Evolutionary conservation across 2,113 vertebrate genomes (phyloP), one percentile per base, ranked within the genome.

Genomic region (Artemisiospiza belli): DNA sequence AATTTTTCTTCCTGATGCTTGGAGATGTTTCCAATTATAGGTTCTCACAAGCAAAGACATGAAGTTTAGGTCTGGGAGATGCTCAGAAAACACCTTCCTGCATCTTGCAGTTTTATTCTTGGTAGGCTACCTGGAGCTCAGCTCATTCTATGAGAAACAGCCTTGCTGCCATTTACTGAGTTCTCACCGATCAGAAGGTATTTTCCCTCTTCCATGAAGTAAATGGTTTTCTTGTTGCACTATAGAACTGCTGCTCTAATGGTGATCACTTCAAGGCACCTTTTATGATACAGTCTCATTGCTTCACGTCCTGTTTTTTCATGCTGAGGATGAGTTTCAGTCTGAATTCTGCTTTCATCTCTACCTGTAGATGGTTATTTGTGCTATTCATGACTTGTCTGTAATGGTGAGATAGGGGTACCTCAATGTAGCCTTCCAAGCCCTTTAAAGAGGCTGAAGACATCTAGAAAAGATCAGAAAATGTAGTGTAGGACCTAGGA

Each of bases 1-100:
- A 76, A 33, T 43, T 91, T 93, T 95, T 86, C 72, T 61, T 95
- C 68, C n/a, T 0, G 2, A 37, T 2, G 1, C 23, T 85, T 89
- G 70, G 63, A 87, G 83, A 59, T 90, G 80, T 96, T 97, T 95
- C 91, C 68, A 85, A 23, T 95, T 92, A 88, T 33, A 93, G 78
- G 72, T 92, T 88, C 90, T 97, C 75, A 35, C 52, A 84, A 89
- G 94, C 21, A 80, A 85, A 95, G 47, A 57, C 52, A 61, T 62
- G 59, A 85, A 70, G 52, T 57, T 97, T 72, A 94, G 78, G 52
- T 46, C 73, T 92, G 80, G 79, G 82, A 95, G 94, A 87, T 75
- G 83, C 61, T 95, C 83, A 80, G 90, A 93, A 95, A 94, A 90
- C 79, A 85, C 67, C 73, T 94, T 85, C 47, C 78, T 67, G 58